Evolutionary conservation across 2,797 vertebrate species (phyloP), one percentile per base, ranked within the genome.

Genomic region (Sebastes flavidus): DNA sequence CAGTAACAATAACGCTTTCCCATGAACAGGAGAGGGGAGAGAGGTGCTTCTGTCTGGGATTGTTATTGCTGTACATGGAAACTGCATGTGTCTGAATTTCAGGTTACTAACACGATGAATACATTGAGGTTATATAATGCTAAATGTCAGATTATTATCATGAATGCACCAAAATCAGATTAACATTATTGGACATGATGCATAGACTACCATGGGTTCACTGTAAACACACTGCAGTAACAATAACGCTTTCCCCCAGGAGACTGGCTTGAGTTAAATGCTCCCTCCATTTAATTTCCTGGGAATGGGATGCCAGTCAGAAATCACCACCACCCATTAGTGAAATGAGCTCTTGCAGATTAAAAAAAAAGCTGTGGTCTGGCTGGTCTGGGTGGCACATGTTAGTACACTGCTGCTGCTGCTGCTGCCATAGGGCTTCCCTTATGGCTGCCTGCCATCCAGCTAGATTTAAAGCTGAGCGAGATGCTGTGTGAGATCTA

Each of bases 21-120:
- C 87, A 97, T 98, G 96, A 99, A 98, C 95, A 94, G 97, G 86
- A 96, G 98, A 96, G 98, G 98, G 98, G 94, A 98, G 97, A 63
- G 65, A 13, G 67, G 70, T 34, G 36, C 12, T 75, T 65, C 55
- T 77, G 25, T 67, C 60, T 67, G 32, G 25, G 9, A 16, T 38
- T 63, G 22, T 38, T 71, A 8, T 16, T 29, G 42, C n/a, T 7
- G 11, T 55, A 27, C 3, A 14, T 46, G 16, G 16, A 46, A 1
- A 4, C n/a, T 14, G 20, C 27, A 49, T 69, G 13, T 38, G 36
- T 38, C 36, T 38, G 36, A 38, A 38, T 38, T 38, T 38, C 36
- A 38, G 36, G 36, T 38, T 38, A 38, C 14, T 38, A 38, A 38
- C 13, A 38, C 36, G 13, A 38, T 38, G 36, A 38, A 38, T 38